Evolutionary conservation across 1,140 invertebrate species (phyloP).

Genomic region (Stenopsyche tienmushanensis): DNA sequence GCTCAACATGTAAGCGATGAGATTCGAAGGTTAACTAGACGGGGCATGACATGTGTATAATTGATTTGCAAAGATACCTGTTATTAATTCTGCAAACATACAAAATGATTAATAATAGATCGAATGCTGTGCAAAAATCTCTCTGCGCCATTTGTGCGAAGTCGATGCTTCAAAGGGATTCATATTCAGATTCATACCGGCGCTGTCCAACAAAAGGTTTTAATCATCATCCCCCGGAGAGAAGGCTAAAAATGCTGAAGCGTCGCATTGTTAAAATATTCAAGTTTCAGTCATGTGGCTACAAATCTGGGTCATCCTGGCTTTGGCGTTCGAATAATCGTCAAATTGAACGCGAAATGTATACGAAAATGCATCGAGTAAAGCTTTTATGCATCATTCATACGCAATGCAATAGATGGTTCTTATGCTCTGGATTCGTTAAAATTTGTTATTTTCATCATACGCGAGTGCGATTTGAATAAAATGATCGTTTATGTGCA

Average conservation of each 20-base stretch:
- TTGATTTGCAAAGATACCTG: not conserved
- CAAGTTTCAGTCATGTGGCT: not conserved
- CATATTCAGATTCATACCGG: not conserved
- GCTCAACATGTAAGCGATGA: too few relatives aligned
- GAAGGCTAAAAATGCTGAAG: constrained; percentile 26
- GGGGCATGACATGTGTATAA: not conserved
- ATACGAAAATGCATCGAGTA: not conserved
- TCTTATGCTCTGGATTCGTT: too few relatives aligned
- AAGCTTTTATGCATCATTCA: not conserved
- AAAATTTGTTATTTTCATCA: too few relatives aligned
- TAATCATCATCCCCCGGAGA: constrained; percentile 34
- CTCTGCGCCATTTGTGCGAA: constrained; percentile 3
- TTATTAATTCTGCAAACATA: not conserved
- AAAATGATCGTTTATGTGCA: too few relatives aligned
- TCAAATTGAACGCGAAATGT: not conserved
- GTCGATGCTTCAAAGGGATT: not conserved
- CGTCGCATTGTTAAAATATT: constrained; percentile 14
- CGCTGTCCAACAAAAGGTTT: constrained; percentile 24
- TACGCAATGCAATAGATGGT: too few relatives aligned
- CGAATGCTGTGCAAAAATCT: not conserved
- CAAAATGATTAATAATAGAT: not conserved
- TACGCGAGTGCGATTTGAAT: too few relatives aligned
- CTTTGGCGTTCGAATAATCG: not conserved
- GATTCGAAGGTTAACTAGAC: not conserved
- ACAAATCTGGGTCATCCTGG: constrained; percentile 4